Base-by-base conservation (phyloP, 2,113 vertebrate genomes). In the Colius striatus region DNA sequence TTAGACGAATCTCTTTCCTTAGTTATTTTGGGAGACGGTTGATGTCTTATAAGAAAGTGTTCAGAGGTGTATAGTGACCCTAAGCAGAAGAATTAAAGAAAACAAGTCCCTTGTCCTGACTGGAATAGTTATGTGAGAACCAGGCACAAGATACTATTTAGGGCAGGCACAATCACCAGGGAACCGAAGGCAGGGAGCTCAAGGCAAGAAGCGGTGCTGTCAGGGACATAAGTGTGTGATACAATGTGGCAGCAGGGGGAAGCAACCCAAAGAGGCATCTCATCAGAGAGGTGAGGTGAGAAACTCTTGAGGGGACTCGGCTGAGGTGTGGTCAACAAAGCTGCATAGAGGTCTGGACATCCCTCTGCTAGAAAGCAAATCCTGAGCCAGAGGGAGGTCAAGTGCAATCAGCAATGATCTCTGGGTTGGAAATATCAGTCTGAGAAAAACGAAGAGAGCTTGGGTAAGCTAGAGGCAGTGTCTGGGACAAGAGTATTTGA, bases 171-270 rank as follows among this genome's bases (percentile, higher is more conserved):
- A 21, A 13, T 65, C 87, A 66, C 27, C 43, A 34, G 81, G 72
- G 63, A 83, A 94, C 53, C 21, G 85, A 88, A 95, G 90, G 78
- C 8, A 1, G 51, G 55, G 90, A 86, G 61, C 75, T 92, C 0
- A 13, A 45, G 70, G 85, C 88, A 68, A 72, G 78, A 60, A 53
- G 60, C 68, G 45, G n/a, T 2, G 2, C 53, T 70, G 66, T 21
- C 36, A 85, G 43, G 9, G 18, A 41, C 6, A 2, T 3, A n/a
- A 74, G 34, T 0, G 1, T 23, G 18, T 1, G 0, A 32, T 45
- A 47, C 36, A 67, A 32, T 0, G 0, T 18, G 81, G 58, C 71
- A 92, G 47, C 34, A 90, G 38, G 54, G 67, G 71, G 70, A 48
- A 47, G 38, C 1, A 0, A 0, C 30, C n/a, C 4, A 2, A 80